Percentiles rank a stretch among this genome's conserved stretches.
Evolutionary conservation across 2,113 vertebrate species (phyloP).

Genomic region (Galemys pyrenaicus): DNA sequence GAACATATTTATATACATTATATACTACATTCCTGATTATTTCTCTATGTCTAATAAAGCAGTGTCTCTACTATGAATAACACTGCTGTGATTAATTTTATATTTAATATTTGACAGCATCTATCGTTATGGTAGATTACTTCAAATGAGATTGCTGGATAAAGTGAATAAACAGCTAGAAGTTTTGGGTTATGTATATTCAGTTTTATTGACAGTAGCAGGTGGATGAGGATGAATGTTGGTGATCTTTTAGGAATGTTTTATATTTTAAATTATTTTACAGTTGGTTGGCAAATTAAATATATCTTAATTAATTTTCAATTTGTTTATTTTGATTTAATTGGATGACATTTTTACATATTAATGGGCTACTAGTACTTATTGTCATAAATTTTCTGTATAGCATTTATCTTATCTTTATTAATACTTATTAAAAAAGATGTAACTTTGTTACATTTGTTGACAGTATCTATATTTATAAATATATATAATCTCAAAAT

Average conservation of each 20-base stretch:
- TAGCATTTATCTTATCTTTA: neutral
- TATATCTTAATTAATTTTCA: neutral
- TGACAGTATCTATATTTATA: neutral
- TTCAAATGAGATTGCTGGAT: neutral
- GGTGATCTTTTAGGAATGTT: neutral
- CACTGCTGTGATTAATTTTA: neutral
- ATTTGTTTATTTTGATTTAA: neutral
- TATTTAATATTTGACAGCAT: neutral
- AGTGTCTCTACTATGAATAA: neutral
- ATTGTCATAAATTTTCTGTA: neutral
- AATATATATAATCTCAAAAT: too few relatives aligned
- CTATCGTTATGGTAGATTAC: neutral
- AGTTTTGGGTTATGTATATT: neutral
- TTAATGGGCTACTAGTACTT: neutral
- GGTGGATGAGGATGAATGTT: neutral
- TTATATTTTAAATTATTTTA: constrained; percentile 3
- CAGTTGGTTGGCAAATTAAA: neutral
- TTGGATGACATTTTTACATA: neutral
- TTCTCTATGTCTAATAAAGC: neutral
- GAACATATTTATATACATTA: neutral
- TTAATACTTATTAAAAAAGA: neutral
- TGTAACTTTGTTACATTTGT: neutral
- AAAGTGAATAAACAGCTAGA: neutral
- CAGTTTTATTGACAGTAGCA: neutral
- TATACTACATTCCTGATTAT: neutral